phyloP scores from a whole-genome alignment of 2,113 vertebrate genomes.

The Xyrauchen texanus region DNA sequence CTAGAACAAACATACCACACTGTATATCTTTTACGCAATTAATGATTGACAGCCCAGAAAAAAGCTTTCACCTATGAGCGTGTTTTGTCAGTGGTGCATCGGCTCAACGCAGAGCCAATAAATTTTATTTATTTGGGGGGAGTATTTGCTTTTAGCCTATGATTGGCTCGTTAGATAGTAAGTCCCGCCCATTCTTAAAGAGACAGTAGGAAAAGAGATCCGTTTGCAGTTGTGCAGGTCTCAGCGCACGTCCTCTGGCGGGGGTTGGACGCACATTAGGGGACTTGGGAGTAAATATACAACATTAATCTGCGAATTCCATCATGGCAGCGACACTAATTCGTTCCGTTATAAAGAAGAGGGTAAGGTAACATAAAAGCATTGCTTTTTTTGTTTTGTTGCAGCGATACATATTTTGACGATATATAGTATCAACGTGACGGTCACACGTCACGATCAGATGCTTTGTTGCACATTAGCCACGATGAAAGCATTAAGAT shows the following conservation, averaged over 20 bases:
- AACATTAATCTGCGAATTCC: constrained; percentile 5
- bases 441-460: neutral
- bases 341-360: constrained; percentile 66
- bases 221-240: neutral
- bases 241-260: constrained; percentile 24
- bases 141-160: constrained; percentile 42
- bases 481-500: neutral
- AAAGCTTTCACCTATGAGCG: constrained; percentile 14
- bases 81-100: constrained; percentile 12
- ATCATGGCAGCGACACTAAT: constrained; percentile 69
- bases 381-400: neutral
- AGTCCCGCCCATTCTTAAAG: constrained; percentile 50
- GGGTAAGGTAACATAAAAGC: constrained; percentile 63
- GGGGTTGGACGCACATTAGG: neutral
- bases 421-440: neutral
- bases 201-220: neutral
- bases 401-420: neutral
- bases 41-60: constrained; percentile 3
- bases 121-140: constrained; percentile 1
- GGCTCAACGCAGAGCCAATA: neutral
- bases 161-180: neutral
- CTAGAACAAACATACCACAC: neutral
- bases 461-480: constrained; percentile 4
- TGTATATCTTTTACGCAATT: neutral
- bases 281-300: neutral